Evolutionary conservation across 2,797 vertebrate genomes (phyloP).

Genomic region (Sebastes minor): DNA sequence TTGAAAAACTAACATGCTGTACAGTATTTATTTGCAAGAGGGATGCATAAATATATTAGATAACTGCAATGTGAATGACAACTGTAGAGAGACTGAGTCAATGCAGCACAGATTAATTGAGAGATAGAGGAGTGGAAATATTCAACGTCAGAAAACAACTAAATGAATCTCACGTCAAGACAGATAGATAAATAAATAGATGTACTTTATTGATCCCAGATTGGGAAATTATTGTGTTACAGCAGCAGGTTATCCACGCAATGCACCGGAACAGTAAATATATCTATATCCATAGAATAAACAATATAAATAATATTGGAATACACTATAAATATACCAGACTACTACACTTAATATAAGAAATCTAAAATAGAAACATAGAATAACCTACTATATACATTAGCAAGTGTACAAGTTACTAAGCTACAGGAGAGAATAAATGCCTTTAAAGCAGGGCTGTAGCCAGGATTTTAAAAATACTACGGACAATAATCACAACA

Average conservation of each 20-base stretch:
- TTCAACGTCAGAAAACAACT: neutral
- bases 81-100: neutral
- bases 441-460: neutral
- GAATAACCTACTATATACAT: too few relatives aligned
- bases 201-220: too few relatives aligned
- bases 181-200: too few relatives aligned
- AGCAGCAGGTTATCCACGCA: too few relatives aligned
- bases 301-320: too few relatives aligned
- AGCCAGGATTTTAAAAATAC: neutral
- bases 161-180: neutral
- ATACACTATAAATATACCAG: too few relatives aligned
- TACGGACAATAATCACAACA: neutral
- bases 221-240: too few relatives aligned
- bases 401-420: too few relatives aligned
- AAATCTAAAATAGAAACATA: too few relatives aligned
- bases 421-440: neutral
- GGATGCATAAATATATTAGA: neutral
- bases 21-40: conserved; percentile 1
- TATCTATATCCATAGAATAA: too few relatives aligned
- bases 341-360: too few relatives aligned
- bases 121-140: neutral
- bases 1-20: neutral
- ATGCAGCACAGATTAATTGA: neutral
- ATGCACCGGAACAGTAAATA: too few relatives aligned
- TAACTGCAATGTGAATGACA: neutral